Base-by-base conservation (phyloP, 1,140 invertebrate species). In the Drosophila varians region DNA sequence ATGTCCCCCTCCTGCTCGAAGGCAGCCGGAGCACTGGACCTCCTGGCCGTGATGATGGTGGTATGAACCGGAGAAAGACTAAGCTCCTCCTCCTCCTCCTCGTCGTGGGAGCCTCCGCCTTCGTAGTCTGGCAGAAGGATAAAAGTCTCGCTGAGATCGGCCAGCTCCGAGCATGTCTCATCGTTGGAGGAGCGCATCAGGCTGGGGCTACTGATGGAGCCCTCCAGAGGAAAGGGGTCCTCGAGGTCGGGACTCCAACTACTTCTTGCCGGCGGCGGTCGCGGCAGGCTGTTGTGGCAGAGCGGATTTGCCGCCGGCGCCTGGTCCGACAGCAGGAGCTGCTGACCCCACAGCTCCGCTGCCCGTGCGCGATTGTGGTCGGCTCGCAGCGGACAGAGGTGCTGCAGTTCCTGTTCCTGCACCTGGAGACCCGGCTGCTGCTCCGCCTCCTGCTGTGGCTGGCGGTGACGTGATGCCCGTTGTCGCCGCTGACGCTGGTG, bases 201-300 rank as follows among this genome's bases (percentile, higher is more conserved):
- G 70, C 90, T 91, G 25, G 90, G 90, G 68, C 90, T 91, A 60
- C 90, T 91, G 19, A 91, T 90, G 18, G 69, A 78, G 73, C 89
- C 76, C 51, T 90, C 90, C 48, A 90, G 43, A 21, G 73, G 70
- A 21, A 78, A 68, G 18, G 23, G 70, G 1, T 77, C 68, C 38
- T 49, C 53, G 7, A 62, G 46, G 9, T 74, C 82, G 8, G 74
- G 70, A 57, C 68, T 89, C 77, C 74, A 84, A 69, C 77, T 91
- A 90, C 86, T 91, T 89, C 77, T 91, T 91, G 74, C 72, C 71
- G 71, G 84, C 54, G 68, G 72, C 43, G 70, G 84, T 3, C 90
- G 89, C 11, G 90, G 90, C 53, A 87, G 90, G 65, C 90, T 91
- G 90, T 91, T 91, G 88, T 77, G 89, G 57, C 89, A 91, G 11